phyloP scores from a whole-genome alignment of 2,797 vertebrate genomes.

The Syndactyla subalaris region DNA sequence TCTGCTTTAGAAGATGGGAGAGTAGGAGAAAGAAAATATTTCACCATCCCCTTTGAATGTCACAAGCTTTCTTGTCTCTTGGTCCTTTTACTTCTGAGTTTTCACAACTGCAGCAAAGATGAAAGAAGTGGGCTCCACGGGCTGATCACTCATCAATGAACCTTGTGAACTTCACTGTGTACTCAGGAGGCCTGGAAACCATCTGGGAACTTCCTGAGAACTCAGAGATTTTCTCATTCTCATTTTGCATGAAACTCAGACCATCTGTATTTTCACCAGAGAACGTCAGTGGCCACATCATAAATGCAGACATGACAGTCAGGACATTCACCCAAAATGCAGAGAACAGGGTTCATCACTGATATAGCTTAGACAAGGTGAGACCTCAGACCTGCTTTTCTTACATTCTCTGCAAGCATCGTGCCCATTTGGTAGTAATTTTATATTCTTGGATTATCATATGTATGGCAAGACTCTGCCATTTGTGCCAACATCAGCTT shows the following conservation, averaged over 20 bases:
- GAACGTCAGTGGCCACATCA: neutral
- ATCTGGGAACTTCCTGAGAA: neutral
- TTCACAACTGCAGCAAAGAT: neutral
- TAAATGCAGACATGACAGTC: neutral
- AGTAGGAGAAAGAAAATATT: neutral
- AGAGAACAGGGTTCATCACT: neutral
- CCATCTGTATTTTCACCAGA: neutral
- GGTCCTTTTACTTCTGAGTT: neutral
- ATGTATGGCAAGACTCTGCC: neutral
- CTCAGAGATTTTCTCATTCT: neutral
- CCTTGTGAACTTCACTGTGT: fast-evolving
- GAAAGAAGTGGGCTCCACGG: neutral
- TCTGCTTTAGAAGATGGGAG: neutral
- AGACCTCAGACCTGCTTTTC: neutral
- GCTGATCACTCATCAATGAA: neutral
- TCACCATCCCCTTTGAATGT: neutral
- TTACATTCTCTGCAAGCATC: neutral
- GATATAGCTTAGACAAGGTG: neutral
- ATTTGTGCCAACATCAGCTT: neutral
- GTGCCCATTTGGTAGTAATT: neutral
- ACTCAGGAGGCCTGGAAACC: neutral
- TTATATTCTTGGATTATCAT: neutral
- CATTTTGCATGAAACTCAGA: neutral
- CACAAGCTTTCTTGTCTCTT: neutral
- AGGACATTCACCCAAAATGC: neutral